phyloP scores from a whole-genome alignment of 1,140 invertebrate species.

The Leptopilina boulardi region DNA sequence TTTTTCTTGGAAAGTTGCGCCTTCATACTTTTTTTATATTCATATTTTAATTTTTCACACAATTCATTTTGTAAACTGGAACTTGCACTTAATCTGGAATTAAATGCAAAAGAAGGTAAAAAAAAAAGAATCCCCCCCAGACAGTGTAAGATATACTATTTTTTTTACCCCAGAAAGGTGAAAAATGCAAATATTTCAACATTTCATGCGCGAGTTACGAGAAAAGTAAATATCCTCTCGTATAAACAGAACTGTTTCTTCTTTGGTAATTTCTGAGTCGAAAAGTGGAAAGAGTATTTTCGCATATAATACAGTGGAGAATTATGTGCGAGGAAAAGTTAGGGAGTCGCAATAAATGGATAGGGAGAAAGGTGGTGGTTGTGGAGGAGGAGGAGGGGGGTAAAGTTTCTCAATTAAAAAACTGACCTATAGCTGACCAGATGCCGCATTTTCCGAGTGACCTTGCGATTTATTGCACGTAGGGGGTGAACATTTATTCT shows the following conservation, averaged over 20 bases:
- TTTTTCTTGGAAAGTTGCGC: neutral
- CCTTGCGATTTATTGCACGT: slow-evolving; percentile 6
- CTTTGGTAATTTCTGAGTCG: slow-evolving; percentile 7
- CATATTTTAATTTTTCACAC: slow-evolving; percentile 10
- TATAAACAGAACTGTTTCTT: slow-evolving; percentile 13
- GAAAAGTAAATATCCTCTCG: slow-evolving; percentile 17
- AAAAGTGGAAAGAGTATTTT: slow-evolving; percentile 6
- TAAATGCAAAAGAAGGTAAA: neutral
- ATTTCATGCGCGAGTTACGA: slow-evolving; percentile 4
- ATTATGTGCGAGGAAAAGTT: neutral
- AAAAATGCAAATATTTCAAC: neutral
- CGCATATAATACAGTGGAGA: slow-evolving; percentile 12
- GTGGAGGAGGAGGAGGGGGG: neutral
- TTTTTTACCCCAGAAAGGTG: neutral
- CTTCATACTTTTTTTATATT: neutral
- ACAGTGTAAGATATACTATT: neutral
- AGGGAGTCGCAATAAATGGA: no score
- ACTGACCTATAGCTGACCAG: slow-evolving; percentile 16
- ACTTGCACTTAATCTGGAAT: neutral
- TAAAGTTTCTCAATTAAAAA: slow-evolving; percentile 2
- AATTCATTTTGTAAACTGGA: slow-evolving; percentile 1
- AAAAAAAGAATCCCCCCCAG: no score
- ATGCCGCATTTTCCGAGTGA: neutral
- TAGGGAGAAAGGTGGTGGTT: no score
- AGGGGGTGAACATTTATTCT: slow-evolving; percentile 17